Base-by-base conservation (phyloP, 2,888 invertebrate genomes). In the Leptinotarsa rubiginosa region DNA sequence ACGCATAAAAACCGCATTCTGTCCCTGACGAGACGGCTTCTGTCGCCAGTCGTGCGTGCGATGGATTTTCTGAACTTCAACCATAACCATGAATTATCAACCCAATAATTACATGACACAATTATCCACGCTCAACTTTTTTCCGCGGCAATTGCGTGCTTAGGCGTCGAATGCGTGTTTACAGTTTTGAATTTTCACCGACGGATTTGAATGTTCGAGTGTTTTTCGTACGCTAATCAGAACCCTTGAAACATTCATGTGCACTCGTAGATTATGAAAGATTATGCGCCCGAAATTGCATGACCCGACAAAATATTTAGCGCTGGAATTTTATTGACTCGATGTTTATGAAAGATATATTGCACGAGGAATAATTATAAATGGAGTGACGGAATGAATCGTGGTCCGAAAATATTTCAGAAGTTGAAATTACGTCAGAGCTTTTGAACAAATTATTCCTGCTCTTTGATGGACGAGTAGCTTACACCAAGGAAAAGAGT, bases 161-260 rank as follows among this genome's bases (percentile, higher is more conserved):
- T 3, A 3, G 50, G 13, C 4, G 13, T 20, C 22, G 15, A 56
- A 25, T 67, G 67, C 67, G 67, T 67, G 67, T 22, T 52, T 16
- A 15, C 41, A 67, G 25, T 67, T 50, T 52, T 67, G 25, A 67
- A 52, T 52, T 67, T 50, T 67, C 52, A 67, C 52, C 67, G 25
- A 31, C 31, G 25, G 18, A 67, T 67, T 31, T 50, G 67, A 67
- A 50, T 25, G 52, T 50, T 49, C 47, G 52, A 52, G 52, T 50
- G 52, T 52, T 67, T 67, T 22, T 67, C 52, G 67, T 13, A 56
- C 56, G 56, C 15, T 56, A 22, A 56, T 56, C 56, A 15, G 22
- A 56, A 56, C 56, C 56, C 56, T 56, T 20, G 56, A 16, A 56
- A 56, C 22, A 56, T 56, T 20, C 22, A 56, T 56, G 56, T 56